These are phyloP conservation scores for Penaeus vannamei DNA, from an alignment of 1,140 invertebrate species.

Conservation along the genomic window DNA sequence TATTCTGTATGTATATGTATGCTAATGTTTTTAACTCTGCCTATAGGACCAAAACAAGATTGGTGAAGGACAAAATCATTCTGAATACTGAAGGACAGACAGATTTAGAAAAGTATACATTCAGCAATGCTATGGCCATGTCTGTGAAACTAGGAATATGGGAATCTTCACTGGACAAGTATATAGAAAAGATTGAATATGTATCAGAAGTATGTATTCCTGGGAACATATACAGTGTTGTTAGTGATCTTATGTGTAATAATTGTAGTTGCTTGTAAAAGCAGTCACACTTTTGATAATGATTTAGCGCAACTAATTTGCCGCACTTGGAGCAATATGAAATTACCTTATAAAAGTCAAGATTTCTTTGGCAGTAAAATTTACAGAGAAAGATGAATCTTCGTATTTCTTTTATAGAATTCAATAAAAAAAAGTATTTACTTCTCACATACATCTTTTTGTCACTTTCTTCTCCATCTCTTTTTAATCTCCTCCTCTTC, in stretches of 20 bases:
- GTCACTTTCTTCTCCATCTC: too few species aligned
- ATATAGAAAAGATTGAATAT: constrained; percentile 86
- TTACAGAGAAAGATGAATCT: too few species aligned
- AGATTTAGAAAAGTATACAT: constrained; percentile 82
- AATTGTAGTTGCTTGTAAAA: neutral
- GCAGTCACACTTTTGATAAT: neutral
- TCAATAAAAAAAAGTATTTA: too few species aligned
- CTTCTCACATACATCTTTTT: too few species aligned
- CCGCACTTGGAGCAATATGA: too few species aligned
- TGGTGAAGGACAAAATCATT: constrained; percentile 70
- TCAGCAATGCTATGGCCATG: constrained; percentile 91
- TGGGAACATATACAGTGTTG: neutral
- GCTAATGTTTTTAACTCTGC: neutral
- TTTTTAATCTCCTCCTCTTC: too few species aligned
- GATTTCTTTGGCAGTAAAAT: too few species aligned
- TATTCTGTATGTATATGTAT: too few species aligned
- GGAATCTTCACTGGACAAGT: constrained; percentile 88
- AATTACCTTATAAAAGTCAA: too few species aligned
- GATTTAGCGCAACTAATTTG: too few species aligned
- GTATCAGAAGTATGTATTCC: constrained; percentile 78
- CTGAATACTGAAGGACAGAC: constrained; percentile 69
- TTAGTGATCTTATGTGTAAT: neutral
- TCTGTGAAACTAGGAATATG: constrained; percentile 94
- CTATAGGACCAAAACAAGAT: constrained; percentile 70
- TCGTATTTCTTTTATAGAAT: too few species aligned